Conservation (phyloP, 1,140 invertebrate genomes). For the Philopotamus ludificatus region DNA sequence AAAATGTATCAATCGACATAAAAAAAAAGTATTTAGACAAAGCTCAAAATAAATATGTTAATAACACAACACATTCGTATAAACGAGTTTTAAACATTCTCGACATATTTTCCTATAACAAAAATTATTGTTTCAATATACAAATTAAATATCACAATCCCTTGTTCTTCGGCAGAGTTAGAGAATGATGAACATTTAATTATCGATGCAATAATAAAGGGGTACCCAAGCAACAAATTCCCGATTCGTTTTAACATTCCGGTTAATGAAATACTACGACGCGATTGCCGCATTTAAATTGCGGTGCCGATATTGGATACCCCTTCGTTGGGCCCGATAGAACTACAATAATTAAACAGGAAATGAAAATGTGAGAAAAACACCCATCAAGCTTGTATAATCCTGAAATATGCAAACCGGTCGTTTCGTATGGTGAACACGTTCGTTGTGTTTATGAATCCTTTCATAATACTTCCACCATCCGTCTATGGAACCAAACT, state of each 20-base stretch:
- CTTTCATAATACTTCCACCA: conserved; percentile 55
- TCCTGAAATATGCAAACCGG: conserved; percentile 33
- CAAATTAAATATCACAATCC: conserved; percentile 21
- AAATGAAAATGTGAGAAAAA: conserved; percentile 20
- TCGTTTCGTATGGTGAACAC: background rate
- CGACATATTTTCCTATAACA: background rate
- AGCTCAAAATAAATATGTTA: no score
- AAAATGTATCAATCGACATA: no score
- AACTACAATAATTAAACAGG: conserved; percentile 6
- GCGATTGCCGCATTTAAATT: background rate
- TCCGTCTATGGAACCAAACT: conserved; percentile 54
- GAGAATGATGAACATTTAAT: conserved; percentile 1
- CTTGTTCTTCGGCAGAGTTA: conserved; percentile 3
- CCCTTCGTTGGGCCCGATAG: background rate
- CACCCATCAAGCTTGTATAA: conserved; percentile 33
- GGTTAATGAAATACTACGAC: background rate
- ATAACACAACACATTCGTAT: no score
- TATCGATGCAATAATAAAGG: background rate
- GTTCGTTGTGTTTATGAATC: conserved; percentile 7
- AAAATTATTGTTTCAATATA: no score
- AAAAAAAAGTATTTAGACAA: no score
- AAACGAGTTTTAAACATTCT: no score
- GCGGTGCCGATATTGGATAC: conserved; percentile 15
- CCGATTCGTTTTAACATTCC: background rate
- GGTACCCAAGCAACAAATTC: conserved; percentile 22